A percentile compares a stretch with the other conserved stretches of the same genome.
phyloP scores from a whole-genome alignment of 2,113 vertebrate genomes.

The Melanocharis versteri region DNA sequence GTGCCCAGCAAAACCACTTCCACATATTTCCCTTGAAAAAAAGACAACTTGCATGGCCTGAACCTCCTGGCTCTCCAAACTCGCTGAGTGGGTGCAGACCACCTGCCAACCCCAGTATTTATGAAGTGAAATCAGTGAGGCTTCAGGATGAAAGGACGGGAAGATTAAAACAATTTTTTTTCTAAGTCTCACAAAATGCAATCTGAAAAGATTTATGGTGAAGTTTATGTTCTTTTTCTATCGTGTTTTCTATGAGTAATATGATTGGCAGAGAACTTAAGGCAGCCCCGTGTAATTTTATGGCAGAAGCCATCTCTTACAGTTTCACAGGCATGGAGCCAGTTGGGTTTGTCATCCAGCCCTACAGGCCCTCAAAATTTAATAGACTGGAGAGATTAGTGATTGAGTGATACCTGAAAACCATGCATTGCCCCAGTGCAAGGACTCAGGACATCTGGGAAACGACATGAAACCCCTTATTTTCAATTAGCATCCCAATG shows the following conservation, averaged over 20 bases:
- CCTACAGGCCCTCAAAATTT: not conserved
- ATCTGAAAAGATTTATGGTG: not conserved
- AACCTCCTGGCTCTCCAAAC: not conserved
- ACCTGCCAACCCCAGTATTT: not conserved
- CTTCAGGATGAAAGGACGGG: not conserved
- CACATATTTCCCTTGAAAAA: not conserved
- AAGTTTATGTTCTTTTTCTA: not conserved
- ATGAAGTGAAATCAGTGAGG: not conserved
- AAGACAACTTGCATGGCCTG: fast-evolving
- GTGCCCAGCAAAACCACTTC: not conserved
- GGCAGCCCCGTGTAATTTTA: not conserved
- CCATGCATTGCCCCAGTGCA: not conserved
- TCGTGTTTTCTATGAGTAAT: not conserved
- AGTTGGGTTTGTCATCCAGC: not conserved
- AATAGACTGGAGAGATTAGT: not conserved
- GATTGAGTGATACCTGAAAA: not conserved
- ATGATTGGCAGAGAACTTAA: not conserved
- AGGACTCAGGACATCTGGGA: not conserved
- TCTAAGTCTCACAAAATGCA: not conserved
- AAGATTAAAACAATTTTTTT: not conserved
- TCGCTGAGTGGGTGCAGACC: not conserved
- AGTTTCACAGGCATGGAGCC: not conserved
- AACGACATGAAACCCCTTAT: not conserved
- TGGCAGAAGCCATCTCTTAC: not conserved
- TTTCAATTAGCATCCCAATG: not conserved